Evolutionary conservation across 2,113 vertebrate species (phyloP).

Genomic region (Macquaria ambigua): DNA sequence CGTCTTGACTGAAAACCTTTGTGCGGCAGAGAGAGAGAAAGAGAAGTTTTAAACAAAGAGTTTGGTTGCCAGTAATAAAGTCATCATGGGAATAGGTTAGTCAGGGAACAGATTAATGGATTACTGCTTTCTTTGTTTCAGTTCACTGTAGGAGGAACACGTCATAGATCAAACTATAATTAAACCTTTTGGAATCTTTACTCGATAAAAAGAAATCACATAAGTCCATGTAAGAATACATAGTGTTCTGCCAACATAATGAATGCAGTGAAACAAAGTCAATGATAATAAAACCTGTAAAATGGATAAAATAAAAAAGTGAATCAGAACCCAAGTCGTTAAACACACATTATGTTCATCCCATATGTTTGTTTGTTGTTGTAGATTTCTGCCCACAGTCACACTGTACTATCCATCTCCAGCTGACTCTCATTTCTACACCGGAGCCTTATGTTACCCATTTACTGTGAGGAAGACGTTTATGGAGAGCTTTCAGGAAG

Average conservation of each 20-base stretch:
- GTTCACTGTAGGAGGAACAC: constrained; percentile 9
- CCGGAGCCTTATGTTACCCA: constrained; percentile 40
- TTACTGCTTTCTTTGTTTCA: constrained; percentile 13
- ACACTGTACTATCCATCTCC: constrained; percentile 22
- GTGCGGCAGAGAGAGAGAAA: constrained; percentile 3
- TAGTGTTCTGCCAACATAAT: not conserved
- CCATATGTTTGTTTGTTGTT: constrained; percentile 1
- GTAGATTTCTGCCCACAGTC: not conserved
- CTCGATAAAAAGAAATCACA: not conserved
- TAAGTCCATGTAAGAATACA: not conserved
- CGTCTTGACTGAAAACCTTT: constrained; percentile 93
- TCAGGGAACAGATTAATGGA: not conserved
- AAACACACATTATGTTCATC: not conserved
- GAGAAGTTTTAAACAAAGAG: constrained; percentile 9
- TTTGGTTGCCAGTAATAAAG: not conserved
- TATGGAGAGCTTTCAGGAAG: constrained; percentile 51
- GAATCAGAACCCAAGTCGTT: not conserved
- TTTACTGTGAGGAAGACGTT: constrained; percentile 37
- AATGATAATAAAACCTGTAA: constrained; percentile 9
- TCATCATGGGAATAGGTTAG: constrained; percentile 11
- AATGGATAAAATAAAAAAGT: not conserved
- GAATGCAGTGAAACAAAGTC: not conserved
- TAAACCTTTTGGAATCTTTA: not conserved
- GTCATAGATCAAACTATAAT: not conserved
- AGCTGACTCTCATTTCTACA: constrained; percentile 25